A percentile compares a stretch with the other conserved stretches of the same genome.
These are phyloP conservation scores for Varroa destructor DNA, from an alignment of 1,140 invertebrate species.

Conservation along the genomic window DNA sequence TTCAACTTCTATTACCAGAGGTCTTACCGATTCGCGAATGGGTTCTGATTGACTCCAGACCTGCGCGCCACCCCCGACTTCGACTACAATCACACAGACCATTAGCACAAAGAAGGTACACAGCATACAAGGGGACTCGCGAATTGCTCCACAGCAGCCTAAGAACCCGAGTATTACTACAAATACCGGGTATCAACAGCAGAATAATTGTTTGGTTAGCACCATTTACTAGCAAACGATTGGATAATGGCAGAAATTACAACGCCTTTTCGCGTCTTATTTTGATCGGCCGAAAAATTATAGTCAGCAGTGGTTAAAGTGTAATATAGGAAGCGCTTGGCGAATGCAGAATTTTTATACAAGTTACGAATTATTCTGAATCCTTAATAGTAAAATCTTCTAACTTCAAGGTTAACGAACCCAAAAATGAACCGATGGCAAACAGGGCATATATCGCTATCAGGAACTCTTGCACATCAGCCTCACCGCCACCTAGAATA, in stretches of 20 bases:
- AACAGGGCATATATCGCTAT: constrained; percentile 2
- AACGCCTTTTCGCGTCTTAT: too few species aligned
- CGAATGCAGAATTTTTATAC: too few species aligned
- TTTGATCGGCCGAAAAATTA: too few species aligned
- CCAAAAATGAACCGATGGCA: constrained; percentile 7
- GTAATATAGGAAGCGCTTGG: too few species aligned
- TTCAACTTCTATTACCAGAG: neutral
- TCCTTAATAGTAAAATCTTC: too few species aligned
- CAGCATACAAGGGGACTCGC: constrained; percentile 17
- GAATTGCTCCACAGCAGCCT: constrained; percentile 18
- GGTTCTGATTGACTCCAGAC: constrained; percentile 22
- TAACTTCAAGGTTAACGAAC: too few species aligned
- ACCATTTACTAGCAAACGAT: too few species aligned
- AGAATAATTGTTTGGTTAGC: too few species aligned
- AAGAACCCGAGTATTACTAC: constrained; percentile 15
- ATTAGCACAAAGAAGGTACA: constrained; percentile 25
- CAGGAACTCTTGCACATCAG: constrained; percentile 15
- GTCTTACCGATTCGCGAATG: constrained; percentile 6
- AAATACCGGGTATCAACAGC: neutral
- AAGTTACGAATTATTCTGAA: too few species aligned
- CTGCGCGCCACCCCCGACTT: constrained; percentile 17
- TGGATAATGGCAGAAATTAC: too few species aligned
- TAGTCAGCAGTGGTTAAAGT: too few species aligned
- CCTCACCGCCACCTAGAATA: constrained; percentile 9
- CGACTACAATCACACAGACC: constrained; percentile 13